Conservation (phyloP, 1,140 invertebrate genomes). For the Oryzaephilus surinamensis region DNA sequence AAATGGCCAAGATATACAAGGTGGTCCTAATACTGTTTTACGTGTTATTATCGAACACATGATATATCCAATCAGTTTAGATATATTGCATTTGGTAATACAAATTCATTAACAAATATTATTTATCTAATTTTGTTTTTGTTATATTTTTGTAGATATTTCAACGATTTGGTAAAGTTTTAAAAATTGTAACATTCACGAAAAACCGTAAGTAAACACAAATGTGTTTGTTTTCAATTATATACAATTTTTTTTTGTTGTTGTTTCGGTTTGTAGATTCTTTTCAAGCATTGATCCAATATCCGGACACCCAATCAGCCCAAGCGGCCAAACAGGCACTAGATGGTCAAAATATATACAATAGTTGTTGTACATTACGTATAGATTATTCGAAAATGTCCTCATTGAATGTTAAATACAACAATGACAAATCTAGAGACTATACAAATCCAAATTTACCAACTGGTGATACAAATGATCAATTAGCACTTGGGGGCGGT, state of each 20-base stretch:
- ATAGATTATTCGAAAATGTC: slow-evolving; percentile 99
- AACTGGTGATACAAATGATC: slow-evolving; percentile 66
- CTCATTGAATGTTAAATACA: slow-evolving; percentile 97
- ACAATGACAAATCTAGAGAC: slow-evolving; percentile 98
- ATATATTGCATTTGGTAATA: slow-evolving; percentile 82
- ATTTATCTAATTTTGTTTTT: slow-evolving; percentile 46
- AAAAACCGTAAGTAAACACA: slow-evolving; percentile 90
- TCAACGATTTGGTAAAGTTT: slow-evolving; percentile 92
- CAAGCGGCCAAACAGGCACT: slow-evolving; percentile 93
- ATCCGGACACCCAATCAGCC: slow-evolving; percentile 90
- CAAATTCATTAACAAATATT: too few species aligned
- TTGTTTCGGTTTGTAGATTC: slow-evolving; percentile 62
- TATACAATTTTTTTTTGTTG: not conserved
- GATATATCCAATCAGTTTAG: slow-evolving; percentile 95
- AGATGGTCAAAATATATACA: slow-evolving; percentile 98
- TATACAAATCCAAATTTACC: slow-evolving; percentile 97
- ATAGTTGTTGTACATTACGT: slow-evolving; percentile 96
- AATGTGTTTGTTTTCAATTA: not conserved
- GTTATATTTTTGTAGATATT: slow-evolving; percentile 74
- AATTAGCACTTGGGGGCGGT: slow-evolving; percentile 42
- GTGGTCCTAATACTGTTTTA: slow-evolving; percentile 90
- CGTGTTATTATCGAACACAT: slow-evolving; percentile 97
- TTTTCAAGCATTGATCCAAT: slow-evolving; percentile 98
- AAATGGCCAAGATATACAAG: slow-evolving; percentile 61
- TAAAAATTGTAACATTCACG: slow-evolving; percentile 98